Conservation (phyloP, 2,888 invertebrate genomes). For the Aspidiotus rigidus region DNA sequence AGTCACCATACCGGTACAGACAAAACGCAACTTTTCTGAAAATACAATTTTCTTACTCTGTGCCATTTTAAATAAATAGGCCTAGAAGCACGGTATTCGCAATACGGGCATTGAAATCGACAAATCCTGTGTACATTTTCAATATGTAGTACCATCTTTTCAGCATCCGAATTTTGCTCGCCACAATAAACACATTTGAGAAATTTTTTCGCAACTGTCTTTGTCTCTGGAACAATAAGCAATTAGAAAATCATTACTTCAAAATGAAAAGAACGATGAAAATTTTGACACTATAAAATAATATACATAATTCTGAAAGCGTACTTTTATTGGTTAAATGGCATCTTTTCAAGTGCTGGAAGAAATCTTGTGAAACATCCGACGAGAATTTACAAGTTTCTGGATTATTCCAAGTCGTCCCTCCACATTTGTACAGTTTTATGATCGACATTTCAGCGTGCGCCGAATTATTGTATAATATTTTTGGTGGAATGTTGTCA, state of each 20-base stretch:
- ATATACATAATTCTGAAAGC: background rate
- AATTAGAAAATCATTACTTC: background rate
- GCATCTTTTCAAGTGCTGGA: background rate
- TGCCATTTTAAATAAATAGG: conserved; percentile 24
- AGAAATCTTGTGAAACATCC: background rate
- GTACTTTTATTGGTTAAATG: background rate
- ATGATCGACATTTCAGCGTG: too few species aligned
- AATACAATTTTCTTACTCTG: background rate
- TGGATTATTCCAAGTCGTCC: background rate
- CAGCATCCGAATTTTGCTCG: background rate
- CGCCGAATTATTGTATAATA: too few species aligned
- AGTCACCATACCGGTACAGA: too few species aligned
- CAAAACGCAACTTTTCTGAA: too few species aligned
- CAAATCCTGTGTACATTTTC: background rate
- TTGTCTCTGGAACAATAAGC: background rate
- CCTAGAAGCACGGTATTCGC: conserved; percentile 16
- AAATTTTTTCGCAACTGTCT: conserved; percentile 3
- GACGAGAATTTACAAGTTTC: background rate
- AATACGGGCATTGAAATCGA: conserved; percentile 23
- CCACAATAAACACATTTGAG: conserved; percentile 15
- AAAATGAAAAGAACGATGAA: too few species aligned
- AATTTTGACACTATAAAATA: background rate
- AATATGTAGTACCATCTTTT: conserved; percentile 19
- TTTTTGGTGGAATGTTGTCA: too few species aligned
- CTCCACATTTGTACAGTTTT: too few species aligned